These are phyloP conservation scores for Fulica atra DNA, from an alignment of 2,113 vertebrate genomes.

Conservation along the genomic window DNA sequence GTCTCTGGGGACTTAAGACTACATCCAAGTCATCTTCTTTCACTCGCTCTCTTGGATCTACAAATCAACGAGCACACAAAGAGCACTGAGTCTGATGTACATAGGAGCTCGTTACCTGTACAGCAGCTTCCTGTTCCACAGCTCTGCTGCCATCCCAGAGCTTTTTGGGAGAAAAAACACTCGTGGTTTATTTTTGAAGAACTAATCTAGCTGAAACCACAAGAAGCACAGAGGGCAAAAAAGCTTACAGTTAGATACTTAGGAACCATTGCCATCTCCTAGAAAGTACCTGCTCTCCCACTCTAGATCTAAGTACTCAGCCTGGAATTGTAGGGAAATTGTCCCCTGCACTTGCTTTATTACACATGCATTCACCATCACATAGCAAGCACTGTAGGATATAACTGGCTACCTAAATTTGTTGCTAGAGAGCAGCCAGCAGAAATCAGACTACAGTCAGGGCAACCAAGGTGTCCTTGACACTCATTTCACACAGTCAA, in stretches of 20 bases:
- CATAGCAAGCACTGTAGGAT: fast-evolving
- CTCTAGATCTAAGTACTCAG: neutral
- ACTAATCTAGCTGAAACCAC: neutral
- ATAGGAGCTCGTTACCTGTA: neutral
- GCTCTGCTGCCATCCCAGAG: neutral
- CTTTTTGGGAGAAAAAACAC: neutral
- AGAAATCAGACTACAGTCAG: neutral
- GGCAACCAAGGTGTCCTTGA: neutral
- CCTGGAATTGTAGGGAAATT: neutral
- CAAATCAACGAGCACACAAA: neutral
- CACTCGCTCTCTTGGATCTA: constrained; percentile 93
- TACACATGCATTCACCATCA: neutral
- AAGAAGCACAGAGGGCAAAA: neutral
- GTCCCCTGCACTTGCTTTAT: neutral
- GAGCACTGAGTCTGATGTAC: fast-evolving
- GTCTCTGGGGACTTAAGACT: constrained; percentile 92
- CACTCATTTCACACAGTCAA: neutral
- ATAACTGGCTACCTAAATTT: neutral
- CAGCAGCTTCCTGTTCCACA: neutral
- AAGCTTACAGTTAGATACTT: neutral
- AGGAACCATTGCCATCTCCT: neutral
- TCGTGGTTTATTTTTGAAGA: neutral
- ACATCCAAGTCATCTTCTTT: constrained; percentile 98
- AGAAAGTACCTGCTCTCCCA: neutral
- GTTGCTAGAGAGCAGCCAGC: neutral